Evolutionary conservation across 2,113 vertebrate species (phyloP).

Genomic region (Willisornis vidua): DNA sequence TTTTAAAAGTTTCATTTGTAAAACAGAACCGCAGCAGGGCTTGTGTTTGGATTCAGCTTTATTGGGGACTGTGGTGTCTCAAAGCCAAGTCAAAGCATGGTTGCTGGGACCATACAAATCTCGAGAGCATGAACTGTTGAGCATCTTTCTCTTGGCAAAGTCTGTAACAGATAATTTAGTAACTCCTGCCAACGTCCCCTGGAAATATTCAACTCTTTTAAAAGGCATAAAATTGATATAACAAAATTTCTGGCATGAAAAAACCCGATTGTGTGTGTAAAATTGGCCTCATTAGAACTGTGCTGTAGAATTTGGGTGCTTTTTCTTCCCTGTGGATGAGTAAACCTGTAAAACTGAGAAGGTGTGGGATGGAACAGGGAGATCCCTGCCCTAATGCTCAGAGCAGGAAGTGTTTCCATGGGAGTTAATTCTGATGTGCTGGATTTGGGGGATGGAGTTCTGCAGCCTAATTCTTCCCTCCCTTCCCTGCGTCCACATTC

Average conservation of each 20-base stretch:
- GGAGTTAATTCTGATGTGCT: not conserved
- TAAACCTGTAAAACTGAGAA: rapidly evolving
- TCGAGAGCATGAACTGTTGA: not conserved
- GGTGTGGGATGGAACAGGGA: not conserved
- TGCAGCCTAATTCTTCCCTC: not conserved
- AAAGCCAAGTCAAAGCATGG: not conserved
- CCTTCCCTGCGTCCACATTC: not conserved
- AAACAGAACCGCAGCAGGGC: not conserved
- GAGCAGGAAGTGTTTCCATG: not conserved
- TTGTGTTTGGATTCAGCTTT: not conserved
- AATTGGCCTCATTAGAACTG: not conserved
- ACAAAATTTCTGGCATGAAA: not conserved
- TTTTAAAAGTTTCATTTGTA: not conserved
- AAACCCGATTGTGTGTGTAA: not conserved
- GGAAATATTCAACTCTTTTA: not conserved
- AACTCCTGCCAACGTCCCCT: not conserved
- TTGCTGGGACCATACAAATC: not conserved
- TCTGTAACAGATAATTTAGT: not conserved
- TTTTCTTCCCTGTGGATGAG: rapidly evolving
- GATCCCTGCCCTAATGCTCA: not conserved
- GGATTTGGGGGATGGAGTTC: not conserved
- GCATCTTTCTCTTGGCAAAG: not conserved
- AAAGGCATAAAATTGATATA: not conserved
- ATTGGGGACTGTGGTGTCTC: no score
- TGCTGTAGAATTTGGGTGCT: no score